Evolutionary conservation across 2,797 vertebrate species (phyloP), one percentile per base, ranked within the genome.

Genomic region (Hozukius guyotensis): DNA sequence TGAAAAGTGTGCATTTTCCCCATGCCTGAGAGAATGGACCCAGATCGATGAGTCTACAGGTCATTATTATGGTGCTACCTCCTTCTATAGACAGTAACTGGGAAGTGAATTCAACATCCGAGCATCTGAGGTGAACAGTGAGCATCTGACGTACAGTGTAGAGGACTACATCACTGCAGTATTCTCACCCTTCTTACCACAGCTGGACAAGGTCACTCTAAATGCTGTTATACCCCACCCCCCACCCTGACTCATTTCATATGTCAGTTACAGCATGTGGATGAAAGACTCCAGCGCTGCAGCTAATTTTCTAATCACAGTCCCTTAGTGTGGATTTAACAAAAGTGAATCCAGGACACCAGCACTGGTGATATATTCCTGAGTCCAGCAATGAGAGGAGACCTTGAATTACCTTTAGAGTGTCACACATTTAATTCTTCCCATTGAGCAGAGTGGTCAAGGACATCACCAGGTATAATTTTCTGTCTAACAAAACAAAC

Each of bases 121-220:
- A 72, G 24, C 53, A 46, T 32, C 6, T 22, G 12, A 36, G 10
- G 49, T 49, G 24, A 75, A 32, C n/a, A 61, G 57, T 32, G 20
- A 61, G 27, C 59, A 55, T 72, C 60, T 68, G 38, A 32, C 2
- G 4, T 20, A 60, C 52, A 71, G 24, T 14, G 16, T 34, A 53
- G 34, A 68, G 4, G 31, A 77, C 36, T 31, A 52, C 55, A 83
- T 59, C 60, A 60, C 57, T 55, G 84, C 55, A 75, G 76, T 10
- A 52, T 65, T 80, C 71, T 85, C 27, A 72, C 55, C 12, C 67
- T 53, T 82, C 65, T 57, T 18, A 42, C 38, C 32, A 74, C 74
- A 80, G 68, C 78, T 73, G 76, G 78, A 81, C 75, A 92, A 90
- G 89, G 81, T 90, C 83, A 86, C 64, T 77, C 31, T 24, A 65